These are phyloP conservation scores for Cyanocitta stelleri DNA, from an alignment of 2,113 vertebrate species.

Conservation along the genomic window DNA sequence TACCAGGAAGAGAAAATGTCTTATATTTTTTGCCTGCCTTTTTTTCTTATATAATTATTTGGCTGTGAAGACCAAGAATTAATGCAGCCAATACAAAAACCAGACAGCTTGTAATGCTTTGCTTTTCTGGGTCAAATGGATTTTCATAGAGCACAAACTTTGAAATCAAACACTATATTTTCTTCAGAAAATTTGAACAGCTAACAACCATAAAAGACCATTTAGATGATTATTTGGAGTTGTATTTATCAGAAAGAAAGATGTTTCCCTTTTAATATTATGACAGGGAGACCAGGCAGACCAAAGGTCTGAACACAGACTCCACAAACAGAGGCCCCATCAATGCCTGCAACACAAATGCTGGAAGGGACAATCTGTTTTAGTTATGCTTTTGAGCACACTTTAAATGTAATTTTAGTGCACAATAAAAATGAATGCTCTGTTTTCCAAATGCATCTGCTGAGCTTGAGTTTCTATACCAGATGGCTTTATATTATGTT, in stretches of 20 bases:
- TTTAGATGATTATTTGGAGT: constrained; percentile 13
- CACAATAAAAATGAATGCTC: constrained; percentile 52
- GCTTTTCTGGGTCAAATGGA: background rate
- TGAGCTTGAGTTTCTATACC: constrained; percentile 14
- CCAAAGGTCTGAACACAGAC: constrained; percentile 18
- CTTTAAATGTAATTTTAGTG: constrained; percentile 64
- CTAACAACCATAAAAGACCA: background rate
- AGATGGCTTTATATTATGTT: constrained; percentile 55
- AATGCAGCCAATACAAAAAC: background rate
- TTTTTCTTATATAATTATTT: background rate
- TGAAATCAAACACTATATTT: background rate
- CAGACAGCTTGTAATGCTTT: background rate
- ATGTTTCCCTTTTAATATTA: constrained; percentile 32
- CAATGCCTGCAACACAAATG: background rate
- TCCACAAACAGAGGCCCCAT: background rate
- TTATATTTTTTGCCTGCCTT: background rate
- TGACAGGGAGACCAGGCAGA: constrained; percentile 27
- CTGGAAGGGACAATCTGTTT: constrained; percentile 49
- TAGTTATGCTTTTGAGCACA: constrained; percentile 55
- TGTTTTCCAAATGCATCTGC: constrained; percentile 51
- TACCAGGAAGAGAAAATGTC: background rate
- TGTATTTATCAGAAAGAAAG: background rate
- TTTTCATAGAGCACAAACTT: background rate
- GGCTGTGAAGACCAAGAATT: background rate
- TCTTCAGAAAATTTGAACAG: background rate